Evolutionary conservation across 2,888 invertebrate species (phyloP), one percentile per base, ranked within the genome.

Genomic region (Sminthurides aquaticus): DNA sequence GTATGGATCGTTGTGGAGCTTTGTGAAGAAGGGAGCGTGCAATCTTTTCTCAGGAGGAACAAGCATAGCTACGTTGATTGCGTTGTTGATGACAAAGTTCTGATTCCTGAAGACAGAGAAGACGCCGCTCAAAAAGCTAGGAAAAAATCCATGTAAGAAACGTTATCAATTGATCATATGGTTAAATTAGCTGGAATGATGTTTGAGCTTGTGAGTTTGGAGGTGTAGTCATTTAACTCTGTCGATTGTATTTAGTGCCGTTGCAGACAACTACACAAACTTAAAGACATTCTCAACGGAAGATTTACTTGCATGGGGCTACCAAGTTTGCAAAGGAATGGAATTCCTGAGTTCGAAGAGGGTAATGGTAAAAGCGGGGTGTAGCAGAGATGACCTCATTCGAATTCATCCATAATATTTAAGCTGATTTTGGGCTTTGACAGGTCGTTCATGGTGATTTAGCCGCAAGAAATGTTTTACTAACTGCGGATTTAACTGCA

Each of bases 361-460:
- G 52, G 64, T 63, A 49, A 27, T 24, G 22, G n/a, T 2, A 3
- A 57, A 20, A 28, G 3, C 26, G 11, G 25, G 3, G 3, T 26
- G 25, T 11, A 25, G 3, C 11, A 56, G 11, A 25, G 27, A 24
- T 56, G 8, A 11, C 56, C 3, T 15, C 1, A 29, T 20, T 56
- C 20, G 18, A 26, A 49, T 22, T 8, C 11, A 55, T 61, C 3
- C n/a, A 2, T 26, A 11, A 18, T 5, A 22, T 15, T 22, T 55
- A n/a, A 49, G 22, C 52, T 49, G 24, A 22, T 60, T 27, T n/a
- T n/a, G n/a, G 24, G 1, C 15, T 34, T 8, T 29, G 15, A 49
- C 28, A 63, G 63, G 57, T 64, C 1, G 43, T 64, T 28, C 64
- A 64, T 34, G 64, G 64, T 1, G 64, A 64, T 25, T 25, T 64